Base-by-base conservation (phyloP, 2,888 invertebrate species). In the Drosophila eohydei region DNA sequence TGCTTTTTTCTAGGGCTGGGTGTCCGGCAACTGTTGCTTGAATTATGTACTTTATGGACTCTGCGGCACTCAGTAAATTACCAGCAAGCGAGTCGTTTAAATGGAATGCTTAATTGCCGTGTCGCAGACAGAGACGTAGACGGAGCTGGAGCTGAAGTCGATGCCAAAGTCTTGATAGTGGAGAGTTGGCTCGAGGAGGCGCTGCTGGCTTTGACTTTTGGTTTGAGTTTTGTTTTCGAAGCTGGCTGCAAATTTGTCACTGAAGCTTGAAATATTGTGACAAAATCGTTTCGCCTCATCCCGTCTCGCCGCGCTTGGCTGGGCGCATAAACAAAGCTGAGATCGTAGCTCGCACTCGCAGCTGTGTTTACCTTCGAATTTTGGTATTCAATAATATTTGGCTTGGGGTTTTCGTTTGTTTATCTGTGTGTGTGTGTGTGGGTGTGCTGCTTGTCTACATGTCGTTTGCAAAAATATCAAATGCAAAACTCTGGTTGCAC, bases 301-400 rank as follows among this genome's bases (percentile, higher is more conserved):
- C 56, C 80, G 65, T 58, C 38, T 64, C 69, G 61, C 62, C 70
- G 76, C 75, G 65, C 64, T 71, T 68, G 81, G 64, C 74, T 60
- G 28, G 14, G 40, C 62, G 67, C 67, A 74, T 74, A 78, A 78
- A 81, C 79, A 81, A 54, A 59, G 60, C 59, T 68, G 62, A 52
- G 68, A 68, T 68, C 68, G 46, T n/a, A 69, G 51, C 54, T 71
- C 51, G 60, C 63, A 72, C 46, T 55, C 55, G 82, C 88, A 83
- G 82, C 83, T 84, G 87, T 84, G 89, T 88, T 88, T 88, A 88
- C 89, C 78, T 83, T 69, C 66, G 83, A 86, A 73, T 88, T 83
- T 83, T 59, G 79, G 56, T 88, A 83, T 84, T 80, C 83, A 88
- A 84, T 84, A 88, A 88, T 88, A 88, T 84, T 88, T 88, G 77